Percentiles rank a stretch among this genome's conserved stretches.
Conservation (phyloP, 2,113 vertebrate species). For the Pomatostomus ruficeps region DNA sequence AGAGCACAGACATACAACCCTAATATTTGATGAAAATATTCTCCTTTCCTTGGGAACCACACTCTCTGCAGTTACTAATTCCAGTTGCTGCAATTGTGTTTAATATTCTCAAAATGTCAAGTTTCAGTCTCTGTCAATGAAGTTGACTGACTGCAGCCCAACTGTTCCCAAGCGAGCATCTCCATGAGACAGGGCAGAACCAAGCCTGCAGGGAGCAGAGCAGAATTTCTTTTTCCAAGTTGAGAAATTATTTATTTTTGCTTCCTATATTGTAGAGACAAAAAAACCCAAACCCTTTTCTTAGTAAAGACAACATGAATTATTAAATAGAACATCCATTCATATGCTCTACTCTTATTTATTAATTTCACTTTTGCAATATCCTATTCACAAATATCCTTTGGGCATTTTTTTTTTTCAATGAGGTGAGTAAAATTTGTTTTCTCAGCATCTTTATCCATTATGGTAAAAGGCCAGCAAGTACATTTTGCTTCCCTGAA, state of each 20-base stretch:
- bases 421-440: not conserved
- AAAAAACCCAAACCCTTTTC: not conserved
- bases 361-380: not conserved
- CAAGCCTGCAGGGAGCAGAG: not conserved
- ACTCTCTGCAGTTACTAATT: not conserved
- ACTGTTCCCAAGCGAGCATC: not conserved
- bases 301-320: not conserved
- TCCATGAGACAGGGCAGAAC: not conserved
- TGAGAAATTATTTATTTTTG: constrained; percentile 14
- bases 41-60: not conserved
- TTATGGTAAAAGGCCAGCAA: not conserved
- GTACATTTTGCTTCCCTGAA: not conserved
- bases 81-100: not conserved
- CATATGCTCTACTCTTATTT: not conserved
- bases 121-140: not conserved
- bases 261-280: not conserved
- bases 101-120: not conserved
- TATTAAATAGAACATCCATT: constrained; percentile 16
- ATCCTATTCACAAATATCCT: not conserved
- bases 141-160: not conserved
- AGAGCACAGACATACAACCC: not conserved
- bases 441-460: not conserved
- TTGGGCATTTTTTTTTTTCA: not conserved
- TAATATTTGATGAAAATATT: not conserved
- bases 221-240: not conserved